phyloP scores from a whole-genome alignment of 2,113 vertebrate genomes.

The Phrynosoma blainvillii region DNA sequence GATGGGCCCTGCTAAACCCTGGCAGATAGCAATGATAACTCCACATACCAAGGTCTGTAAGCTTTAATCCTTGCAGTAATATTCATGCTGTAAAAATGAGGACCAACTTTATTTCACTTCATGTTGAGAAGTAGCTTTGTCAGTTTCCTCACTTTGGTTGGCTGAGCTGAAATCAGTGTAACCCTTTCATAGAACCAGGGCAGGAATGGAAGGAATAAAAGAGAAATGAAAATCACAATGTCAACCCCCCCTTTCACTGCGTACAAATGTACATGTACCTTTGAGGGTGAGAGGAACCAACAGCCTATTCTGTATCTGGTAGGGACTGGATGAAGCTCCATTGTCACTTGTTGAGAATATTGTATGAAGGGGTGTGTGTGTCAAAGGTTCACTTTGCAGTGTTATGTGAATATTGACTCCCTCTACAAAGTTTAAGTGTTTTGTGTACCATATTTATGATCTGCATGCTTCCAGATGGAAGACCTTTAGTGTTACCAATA shows the following conservation, averaged over 20 bases:
- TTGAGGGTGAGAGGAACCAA: background rate
- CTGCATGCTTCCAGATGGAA: background rate
- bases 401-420: background rate
- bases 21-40: background rate
- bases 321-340: background rate
- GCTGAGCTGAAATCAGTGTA: background rate
- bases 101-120: background rate
- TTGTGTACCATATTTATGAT: slow-evolving; percentile 13
- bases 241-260: background rate
- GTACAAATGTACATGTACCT: background rate
- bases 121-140: background rate
- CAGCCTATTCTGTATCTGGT: background rate
- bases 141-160: background rate
- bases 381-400: background rate
- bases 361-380: background rate
- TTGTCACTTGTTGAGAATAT: background rate
- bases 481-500: background rate
- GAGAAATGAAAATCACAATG: background rate
- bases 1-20: background rate
- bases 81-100: background rate
- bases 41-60: background rate
- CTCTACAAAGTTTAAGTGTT: too few species aligned
- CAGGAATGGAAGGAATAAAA: background rate
- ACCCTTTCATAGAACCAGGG: background rate
- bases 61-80: background rate